Percentiles rank a stretch among this genome's conserved stretches.
Evolutionary conservation across 2,113 vertebrate species (phyloP).

Genomic region (Paramormyrops kingsleyae): DNA sequence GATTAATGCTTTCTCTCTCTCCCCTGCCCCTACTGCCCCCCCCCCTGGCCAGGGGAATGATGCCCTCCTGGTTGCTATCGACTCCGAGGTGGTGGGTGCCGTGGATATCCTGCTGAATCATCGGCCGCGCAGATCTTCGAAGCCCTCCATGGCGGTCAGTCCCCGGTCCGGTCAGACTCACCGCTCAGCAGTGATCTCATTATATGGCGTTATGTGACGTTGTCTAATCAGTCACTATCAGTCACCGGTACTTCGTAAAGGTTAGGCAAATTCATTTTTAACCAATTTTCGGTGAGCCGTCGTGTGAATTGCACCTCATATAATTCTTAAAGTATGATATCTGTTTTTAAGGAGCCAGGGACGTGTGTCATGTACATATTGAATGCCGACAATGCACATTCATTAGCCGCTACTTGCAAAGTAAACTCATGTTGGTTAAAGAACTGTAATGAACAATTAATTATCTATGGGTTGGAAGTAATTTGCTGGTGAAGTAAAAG

Average conservation of each 20-base stretch:
- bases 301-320: background rate
- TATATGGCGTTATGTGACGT: background rate
- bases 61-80: slow-evolving; percentile 92
- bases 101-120: slow-evolving; percentile 97
- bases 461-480: background rate
- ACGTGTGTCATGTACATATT: background rate
- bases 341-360: background rate
- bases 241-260: background rate
- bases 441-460: background rate
- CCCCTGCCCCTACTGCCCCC: background rate
- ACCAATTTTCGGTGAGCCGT: background rate
- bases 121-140: slow-evolving; percentile 82
- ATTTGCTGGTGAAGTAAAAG: background rate
- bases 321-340: background rate
- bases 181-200: background rate
- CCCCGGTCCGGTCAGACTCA: background rate
- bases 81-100: slow-evolving; percentile 95
- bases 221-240: background rate
- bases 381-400: background rate
- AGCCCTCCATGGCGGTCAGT: slow-evolving; percentile 92
- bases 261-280: background rate
- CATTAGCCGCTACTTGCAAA: background rate
- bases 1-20: background rate
- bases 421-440: background rate
- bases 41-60: slow-evolving; percentile 73